Evolutionary conservation across 1,140 invertebrate species (phyloP).

Genomic region (Trachelipus rathkii): DNA sequence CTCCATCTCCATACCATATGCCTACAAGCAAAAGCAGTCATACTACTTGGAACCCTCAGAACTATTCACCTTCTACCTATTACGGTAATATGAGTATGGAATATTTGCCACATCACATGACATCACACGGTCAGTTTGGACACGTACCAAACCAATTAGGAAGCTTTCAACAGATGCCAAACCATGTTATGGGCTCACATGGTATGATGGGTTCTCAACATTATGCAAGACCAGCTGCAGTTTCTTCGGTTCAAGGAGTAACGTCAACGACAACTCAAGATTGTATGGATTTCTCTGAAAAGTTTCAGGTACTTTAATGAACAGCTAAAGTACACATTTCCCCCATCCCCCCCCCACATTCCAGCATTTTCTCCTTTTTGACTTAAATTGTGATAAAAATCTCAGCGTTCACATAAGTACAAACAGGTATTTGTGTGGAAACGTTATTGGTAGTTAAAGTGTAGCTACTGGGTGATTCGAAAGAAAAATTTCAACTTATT

Average conservation of each 20-base stretch:
- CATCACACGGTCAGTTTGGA: slow-evolving; percentile 34
- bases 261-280: slow-evolving; percentile 33
- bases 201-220: slow-evolving; percentile 36
- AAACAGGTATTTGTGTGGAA: not conserved
- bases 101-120: slow-evolving; percentile 39
- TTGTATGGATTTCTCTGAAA: slow-evolving; percentile 42
- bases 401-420: slow-evolving; percentile 2
- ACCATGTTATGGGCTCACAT: slow-evolving; percentile 39
- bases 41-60: slow-evolving; percentile 36
- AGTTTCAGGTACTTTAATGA: not conserved
- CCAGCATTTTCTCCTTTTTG: not conserved
- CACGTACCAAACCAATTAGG: slow-evolving; percentile 34
- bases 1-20: slow-evolving; percentile 32
- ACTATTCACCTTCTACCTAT: slow-evolving; percentile 43
- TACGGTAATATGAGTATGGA: slow-evolving; percentile 47
- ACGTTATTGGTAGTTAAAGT: not conserved
- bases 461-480: too few relatives aligned
- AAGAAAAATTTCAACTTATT: too few relatives aligned
- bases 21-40: slow-evolving; percentile 32
- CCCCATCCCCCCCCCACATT: too few relatives aligned
- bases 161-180: slow-evolving; percentile 36
- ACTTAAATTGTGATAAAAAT: not conserved
- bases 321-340: not conserved
- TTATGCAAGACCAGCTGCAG: slow-evolving; percentile 24
- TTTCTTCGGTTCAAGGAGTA: slow-evolving; percentile 31